Conservation (phyloP, 2,113 vertebrate genomes). For the Nematolebias whitei region DNA sequence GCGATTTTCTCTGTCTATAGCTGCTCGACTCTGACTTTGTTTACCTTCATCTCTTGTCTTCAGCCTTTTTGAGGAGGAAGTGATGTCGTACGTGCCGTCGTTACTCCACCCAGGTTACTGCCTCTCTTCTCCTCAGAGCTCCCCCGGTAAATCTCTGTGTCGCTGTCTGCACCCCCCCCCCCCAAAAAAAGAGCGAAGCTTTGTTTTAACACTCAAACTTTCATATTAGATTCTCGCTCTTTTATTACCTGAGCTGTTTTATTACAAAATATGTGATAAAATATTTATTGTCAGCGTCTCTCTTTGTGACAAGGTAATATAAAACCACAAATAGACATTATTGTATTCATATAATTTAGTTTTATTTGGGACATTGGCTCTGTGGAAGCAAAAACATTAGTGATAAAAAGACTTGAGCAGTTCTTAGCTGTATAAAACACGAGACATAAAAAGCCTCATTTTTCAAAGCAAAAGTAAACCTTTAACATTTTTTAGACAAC, state of each 20-base stretch:
- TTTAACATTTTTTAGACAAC: too few relatives aligned
- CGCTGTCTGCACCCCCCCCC: constrained; percentile 2
- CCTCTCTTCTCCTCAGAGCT: constrained; percentile 96
- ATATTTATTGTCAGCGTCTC: not conserved
- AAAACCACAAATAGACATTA: not conserved
- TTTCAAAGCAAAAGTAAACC: too few relatives aligned
- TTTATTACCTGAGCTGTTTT: too few relatives aligned
- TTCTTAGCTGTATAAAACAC: too few relatives aligned
- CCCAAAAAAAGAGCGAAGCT: not conserved
- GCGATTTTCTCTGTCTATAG: not conserved
- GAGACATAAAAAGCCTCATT: too few relatives aligned
- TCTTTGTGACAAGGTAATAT: not conserved
- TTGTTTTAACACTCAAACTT: not conserved
- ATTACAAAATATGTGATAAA: not conserved
- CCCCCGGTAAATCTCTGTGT: constrained; percentile 84
- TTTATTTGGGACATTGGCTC: too few relatives aligned
- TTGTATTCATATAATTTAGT: too few relatives aligned
- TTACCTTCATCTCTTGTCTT: constrained; percentile 17
- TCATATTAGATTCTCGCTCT: constrained; percentile 21
- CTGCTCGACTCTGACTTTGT: not conserved
- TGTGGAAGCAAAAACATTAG: too few relatives aligned
- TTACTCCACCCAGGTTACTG: constrained; percentile 94
- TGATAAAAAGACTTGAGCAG: too few relatives aligned
- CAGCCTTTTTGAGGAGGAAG: constrained; percentile 99
- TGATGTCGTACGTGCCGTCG: constrained; percentile 97